These are phyloP conservation scores for Neolamprologus brichardi DNA, from an alignment of 2,113 vertebrate species.

Conservation along the genomic window DNA sequence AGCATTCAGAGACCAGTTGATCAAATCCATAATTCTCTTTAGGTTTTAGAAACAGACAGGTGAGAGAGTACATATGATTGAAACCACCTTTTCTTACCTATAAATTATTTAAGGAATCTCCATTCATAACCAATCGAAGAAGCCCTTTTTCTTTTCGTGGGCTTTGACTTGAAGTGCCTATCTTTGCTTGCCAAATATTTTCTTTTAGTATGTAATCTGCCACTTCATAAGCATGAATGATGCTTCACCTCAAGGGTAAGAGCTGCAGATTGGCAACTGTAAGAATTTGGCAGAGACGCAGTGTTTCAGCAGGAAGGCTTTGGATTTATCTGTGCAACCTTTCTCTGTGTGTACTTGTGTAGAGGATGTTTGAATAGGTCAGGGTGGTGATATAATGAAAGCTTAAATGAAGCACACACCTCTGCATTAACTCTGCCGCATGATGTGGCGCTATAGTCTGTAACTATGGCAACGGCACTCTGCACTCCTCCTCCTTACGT, in stretches of 20 bases:
- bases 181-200: not conserved
- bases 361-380: conserved; percentile 36
- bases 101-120: not conserved
- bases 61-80: not conserved
- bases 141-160: not conserved
- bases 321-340: conserved; percentile 16
- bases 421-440: conserved; percentile 59
- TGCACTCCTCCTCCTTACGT: conserved; percentile 37
- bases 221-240: not conserved
- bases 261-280: not conserved
- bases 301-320: not conserved
- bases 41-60: not conserved
- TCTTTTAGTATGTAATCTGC: not conserved
- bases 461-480: conserved; percentile 62
- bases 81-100: not conserved
- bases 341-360: not conserved
- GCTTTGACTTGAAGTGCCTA: not conserved
- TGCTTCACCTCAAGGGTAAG: not conserved
- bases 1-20: not conserved
- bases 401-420: conserved; percentile 41
- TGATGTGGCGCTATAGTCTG: conserved; percentile 47
- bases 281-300: not conserved
- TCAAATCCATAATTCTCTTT: not conserved
- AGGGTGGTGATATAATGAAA: conserved; percentile 40
- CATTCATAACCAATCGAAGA: not conserved